A percentile compares a stretch with the other conserved stretches of the same genome.
These are phyloP conservation scores for Zaprionus gabonicus DNA, from an alignment of 1,140 invertebrate genomes.

Conservation along the genomic window DNA sequence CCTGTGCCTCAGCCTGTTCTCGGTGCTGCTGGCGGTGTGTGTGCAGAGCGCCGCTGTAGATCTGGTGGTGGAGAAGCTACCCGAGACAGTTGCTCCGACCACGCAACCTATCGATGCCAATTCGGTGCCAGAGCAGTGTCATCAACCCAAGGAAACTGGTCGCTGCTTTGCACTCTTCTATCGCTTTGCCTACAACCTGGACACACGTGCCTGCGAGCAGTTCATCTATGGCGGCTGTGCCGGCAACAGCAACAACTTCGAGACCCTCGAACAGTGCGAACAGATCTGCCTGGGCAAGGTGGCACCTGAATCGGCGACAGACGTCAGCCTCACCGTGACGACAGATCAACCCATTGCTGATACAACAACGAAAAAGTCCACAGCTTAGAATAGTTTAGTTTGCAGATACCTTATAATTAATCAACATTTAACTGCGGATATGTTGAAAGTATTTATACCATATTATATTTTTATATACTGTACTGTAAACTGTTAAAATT, in stretches of 20 bases:
- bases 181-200: constrained; percentile 93
- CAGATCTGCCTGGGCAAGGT: constrained; percentile 86
- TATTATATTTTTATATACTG: neutral
- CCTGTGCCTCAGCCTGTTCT: constrained; percentile 26
- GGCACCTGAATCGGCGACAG: constrained; percentile 31
- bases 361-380: neutral
- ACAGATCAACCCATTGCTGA: constrained; percentile 26
- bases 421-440: neutral
- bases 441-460: neutral
- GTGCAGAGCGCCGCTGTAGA: constrained; percentile 48
- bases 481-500: too few species aligned
- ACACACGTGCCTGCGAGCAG: constrained; percentile 88
- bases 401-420: neutral
- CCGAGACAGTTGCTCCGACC: neutral
- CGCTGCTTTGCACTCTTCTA: constrained; percentile 92
- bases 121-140: constrained; percentile 86
- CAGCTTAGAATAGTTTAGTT: neutral
- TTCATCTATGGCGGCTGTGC: constrained; percentile 96
- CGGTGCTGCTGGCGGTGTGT: neutral
- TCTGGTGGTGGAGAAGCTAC: constrained; percentile 61
- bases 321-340: constrained; percentile 15
- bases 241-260: constrained; percentile 95
- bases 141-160: constrained; percentile 90
- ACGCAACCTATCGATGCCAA: constrained; percentile 15
- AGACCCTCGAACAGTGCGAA: constrained; percentile 90